phyloP scores from a whole-genome alignment of 2,113 vertebrate species.

The Lepisosteus oculatus region DNA sequence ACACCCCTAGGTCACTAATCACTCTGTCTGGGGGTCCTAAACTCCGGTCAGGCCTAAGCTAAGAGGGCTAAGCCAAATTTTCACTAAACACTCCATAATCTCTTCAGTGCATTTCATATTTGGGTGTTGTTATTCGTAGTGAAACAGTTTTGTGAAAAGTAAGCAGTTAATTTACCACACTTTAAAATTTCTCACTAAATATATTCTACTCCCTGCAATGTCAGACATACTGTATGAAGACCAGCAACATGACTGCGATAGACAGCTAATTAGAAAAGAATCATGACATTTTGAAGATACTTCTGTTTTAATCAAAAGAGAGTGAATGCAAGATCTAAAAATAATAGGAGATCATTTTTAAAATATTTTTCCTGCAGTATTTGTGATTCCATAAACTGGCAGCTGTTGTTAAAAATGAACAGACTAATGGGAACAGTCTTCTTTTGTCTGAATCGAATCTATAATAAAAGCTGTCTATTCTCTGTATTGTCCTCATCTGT shows the following conservation, averaged over 20 bases:
- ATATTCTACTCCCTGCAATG: no score
- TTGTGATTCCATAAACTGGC: conserved; percentile 36
- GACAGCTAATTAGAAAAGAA: conserved; percentile 5
- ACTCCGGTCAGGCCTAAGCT: no score
- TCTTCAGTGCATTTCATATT: no score
- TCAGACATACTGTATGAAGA: no score
- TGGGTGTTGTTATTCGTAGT: no score
- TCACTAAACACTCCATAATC: no score
- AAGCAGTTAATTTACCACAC: no score
- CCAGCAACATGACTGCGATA: neutral
- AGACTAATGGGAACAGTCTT: conserved; percentile 28
- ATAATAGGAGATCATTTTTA: conserved; percentile 8
- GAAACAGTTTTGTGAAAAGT: no score
- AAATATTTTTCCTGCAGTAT: neutral
- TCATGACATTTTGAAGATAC: conserved; percentile 27
- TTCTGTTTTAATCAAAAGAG: conserved; percentile 43
- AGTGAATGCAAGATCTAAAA: conserved; percentile 48
- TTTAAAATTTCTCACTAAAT: no score
- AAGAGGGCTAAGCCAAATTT: no score
- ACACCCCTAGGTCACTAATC: no score
- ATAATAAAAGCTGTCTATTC: conserved; percentile 17
- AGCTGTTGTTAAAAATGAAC: conserved; percentile 36
- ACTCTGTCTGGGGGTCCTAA: no score
- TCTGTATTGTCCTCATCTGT: conserved; percentile 39
- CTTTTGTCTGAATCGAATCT: conserved; percentile 44